Evolutionary conservation across 1,140 invertebrate species (phyloP), one percentile per base, ranked within the genome.

Genomic region (Hyphantria cunea): DNA sequence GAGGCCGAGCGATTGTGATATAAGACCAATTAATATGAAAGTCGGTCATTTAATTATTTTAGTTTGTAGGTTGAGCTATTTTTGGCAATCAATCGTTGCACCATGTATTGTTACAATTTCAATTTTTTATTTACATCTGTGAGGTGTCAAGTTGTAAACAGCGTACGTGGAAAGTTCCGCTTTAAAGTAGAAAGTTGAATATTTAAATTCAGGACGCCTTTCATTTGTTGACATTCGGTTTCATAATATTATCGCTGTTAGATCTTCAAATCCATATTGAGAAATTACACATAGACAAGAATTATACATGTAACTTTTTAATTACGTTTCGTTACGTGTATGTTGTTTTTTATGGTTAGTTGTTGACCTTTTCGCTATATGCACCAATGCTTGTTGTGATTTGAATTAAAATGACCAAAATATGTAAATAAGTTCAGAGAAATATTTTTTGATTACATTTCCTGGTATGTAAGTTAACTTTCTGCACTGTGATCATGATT

Each of bases 181-280:
- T 10, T 3, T 42, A 37, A 45, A 39, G 34, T 70, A 78, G 73
- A 73, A 78, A 78, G 72, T 72, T 54, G 66, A 72, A 76, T 82
- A 78, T 80, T 77, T 82, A 66, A 42, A 51, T 25, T 42, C 55
- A 17, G 67, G 42, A 45, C 66, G 56, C 59, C 61, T 74, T 68
- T 68, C 62, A 52, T 74, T 74, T 74, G 72, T 78, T 76, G 73
- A 76, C 76, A 76, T 63, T 37, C 14, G 39, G 45, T 73, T 78
- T 73, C 64, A 69, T 71, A 78, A 70, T 61, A 70, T 64, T 62
- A 34, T 52, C n/a, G 34, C 13, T n/a, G 37, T 68, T 60, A 33
- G 48, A 60, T 66, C 49, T 45, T 52, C 62, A 51, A 47, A 34
- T 51, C 42, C 32, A 37, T 60, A 42, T 52, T 33, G 37, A 50